Percentiles rank a stretch among this genome's conserved stretches.
phyloP scores from a whole-genome alignment of 2,797 vertebrate species.

The Chelidonichthys spinosus region DNA sequence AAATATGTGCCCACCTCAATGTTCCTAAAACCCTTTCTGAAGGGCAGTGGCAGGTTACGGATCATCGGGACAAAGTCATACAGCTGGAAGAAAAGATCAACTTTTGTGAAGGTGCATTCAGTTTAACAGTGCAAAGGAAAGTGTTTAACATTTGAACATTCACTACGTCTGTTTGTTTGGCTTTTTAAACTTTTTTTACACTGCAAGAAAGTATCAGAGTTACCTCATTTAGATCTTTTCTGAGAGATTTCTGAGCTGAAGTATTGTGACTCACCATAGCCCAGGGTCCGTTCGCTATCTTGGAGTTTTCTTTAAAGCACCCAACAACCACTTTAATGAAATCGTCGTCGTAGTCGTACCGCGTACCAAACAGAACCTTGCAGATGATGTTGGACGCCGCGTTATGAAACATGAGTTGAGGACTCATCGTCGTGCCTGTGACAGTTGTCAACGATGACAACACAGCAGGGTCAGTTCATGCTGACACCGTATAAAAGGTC shows the following conservation, averaged over 20 bases:
- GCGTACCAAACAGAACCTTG: slow-evolving; percentile 60
- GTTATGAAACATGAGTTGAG: slow-evolving; percentile 69
- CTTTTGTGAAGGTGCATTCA: neutral
- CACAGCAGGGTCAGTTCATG: neutral
- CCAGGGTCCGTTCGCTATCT: slow-evolving; percentile 63
- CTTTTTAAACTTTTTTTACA: too few species aligned
- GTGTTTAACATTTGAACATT: neutral
- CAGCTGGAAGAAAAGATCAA: slow-evolving; percentile 52
- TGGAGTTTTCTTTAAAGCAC: slow-evolving; percentile 47
- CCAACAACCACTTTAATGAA: slow-evolving; percentile 48
- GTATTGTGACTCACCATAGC: slow-evolving; percentile 55
- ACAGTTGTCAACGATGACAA: neutral
- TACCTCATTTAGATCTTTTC: neutral
- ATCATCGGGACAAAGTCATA: slow-evolving; percentile 64
- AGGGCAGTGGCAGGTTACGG: slow-evolving; percentile 54
- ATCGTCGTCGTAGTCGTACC: slow-evolving; percentile 54
- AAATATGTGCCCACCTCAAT: neutral
- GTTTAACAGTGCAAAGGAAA: neutral
- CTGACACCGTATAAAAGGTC: neutral
- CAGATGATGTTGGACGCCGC: slow-evolving; percentile 71
- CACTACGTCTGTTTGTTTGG: too few species aligned
- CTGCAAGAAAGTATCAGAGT: neutral
- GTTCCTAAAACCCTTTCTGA: slow-evolving; percentile 54
- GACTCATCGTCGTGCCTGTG: slow-evolving; percentile 53
- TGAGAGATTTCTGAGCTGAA: neutral